phyloP scores from a whole-genome alignment of 2,888 invertebrate genomes.

The Saturnia pavonia region DNA sequence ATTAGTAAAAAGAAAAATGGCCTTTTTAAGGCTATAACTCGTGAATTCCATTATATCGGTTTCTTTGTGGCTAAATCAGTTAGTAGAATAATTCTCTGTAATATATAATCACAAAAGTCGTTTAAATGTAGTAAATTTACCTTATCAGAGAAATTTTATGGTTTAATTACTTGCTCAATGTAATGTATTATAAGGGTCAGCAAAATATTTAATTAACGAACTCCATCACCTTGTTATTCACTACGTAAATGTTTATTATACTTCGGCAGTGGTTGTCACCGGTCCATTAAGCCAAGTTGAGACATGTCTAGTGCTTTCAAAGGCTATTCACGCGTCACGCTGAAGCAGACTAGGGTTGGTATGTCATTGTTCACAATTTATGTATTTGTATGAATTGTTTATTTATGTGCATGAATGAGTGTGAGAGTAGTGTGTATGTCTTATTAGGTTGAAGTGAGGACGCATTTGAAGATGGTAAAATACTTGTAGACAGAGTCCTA shows the following conservation, averaged over 20 bases:
- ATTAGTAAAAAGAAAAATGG: neutral
- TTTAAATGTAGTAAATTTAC: neutral
- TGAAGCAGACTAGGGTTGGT: constrained; percentile 12
- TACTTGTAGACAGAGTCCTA: neutral
- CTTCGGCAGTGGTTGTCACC: constrained; percentile 28
- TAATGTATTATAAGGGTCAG: constrained; percentile 6
- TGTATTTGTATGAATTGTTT: neutral
- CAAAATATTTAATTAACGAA: neutral
- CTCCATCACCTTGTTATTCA: neutral
- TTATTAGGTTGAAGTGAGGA: neutral
- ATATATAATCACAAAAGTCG: neutral
- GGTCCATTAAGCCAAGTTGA: constrained; percentile 31
- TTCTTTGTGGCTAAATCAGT: neutral
- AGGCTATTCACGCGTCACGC: constrained; percentile 13
- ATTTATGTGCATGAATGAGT: neutral
- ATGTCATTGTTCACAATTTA: neutral
- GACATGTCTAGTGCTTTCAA: constrained; percentile 30
- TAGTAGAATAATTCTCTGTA: neutral
- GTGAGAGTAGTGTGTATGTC: neutral
- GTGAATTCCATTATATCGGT: neutral
- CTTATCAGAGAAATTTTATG: neutral
- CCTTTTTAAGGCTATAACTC: neutral
- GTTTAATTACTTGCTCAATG: neutral
- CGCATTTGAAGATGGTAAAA: neutral
- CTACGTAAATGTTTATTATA: neutral